Base-by-base conservation (phyloP, 2,888 invertebrate species). In the Drosophila peninsularis region DNA sequence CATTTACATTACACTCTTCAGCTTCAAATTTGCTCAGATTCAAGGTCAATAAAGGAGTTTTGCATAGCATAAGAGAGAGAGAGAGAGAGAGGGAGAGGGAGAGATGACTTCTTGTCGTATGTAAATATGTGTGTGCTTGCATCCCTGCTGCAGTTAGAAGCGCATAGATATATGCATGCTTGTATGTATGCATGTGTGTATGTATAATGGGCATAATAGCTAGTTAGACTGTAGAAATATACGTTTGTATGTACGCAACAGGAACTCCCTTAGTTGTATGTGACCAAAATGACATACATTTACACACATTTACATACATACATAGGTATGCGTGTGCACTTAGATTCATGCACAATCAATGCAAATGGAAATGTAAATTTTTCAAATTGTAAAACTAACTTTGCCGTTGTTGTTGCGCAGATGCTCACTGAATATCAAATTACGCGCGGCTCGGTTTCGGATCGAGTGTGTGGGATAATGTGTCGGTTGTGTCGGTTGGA, bases 301-400 rank as follows among this genome's bases (percentile, higher is more conserved):
- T 11, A 30, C 10, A 41, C n/a, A 17, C 13, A 32, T n/a, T 17
- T 13, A 19, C 13, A 34, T 21, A 13, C 9, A 11, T 13, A 21
- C 24, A 27, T 41, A 21, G 17, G 36, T 41, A 27, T 54, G 42
- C 42, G 24, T 32, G 13, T 74, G 41, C 85, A 68, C 66, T 75
- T 89, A 82, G 88, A 80, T 82, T 88, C 90, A 90, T 83, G 89
- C 84, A 88, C 89, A 90, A 85, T 90, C 89, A 86, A 85, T 85
- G 85, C 84, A 90, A 85, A 90, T 90, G 87, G 68, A 65, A 83
- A 83, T 82, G 88, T 84, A 89, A 82, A 82, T 82, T 82, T 80
- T 80, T 63, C 56, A 61, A 58, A 76, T 74, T 76, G 71, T 73
- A 62, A 80, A 71, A 62, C 57, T 66, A 50, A 62, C 53, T 61